Evolutionary conservation across 2,113 vertebrate genomes (phyloP).

Genomic region (Labeo rohita): DNA sequence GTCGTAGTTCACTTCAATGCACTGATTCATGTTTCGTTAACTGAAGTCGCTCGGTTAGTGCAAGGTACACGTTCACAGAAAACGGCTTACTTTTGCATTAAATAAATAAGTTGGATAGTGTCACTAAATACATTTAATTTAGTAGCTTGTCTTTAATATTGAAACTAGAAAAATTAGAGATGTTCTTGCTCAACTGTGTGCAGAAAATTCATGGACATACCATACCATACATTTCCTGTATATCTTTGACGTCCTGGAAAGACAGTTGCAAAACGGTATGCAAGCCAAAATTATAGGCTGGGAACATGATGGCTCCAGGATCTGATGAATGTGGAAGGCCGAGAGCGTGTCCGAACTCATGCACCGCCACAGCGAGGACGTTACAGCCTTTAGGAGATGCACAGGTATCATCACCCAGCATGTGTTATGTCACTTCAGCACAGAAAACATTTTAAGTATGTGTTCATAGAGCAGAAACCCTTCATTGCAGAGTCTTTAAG

Average conservation of each 20-base stretch:
- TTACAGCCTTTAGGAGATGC: slow-evolving; percentile 70
- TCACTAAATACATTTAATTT: background rate
- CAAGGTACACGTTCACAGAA: background rate
- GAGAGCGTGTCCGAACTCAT: slow-evolving; percentile 83
- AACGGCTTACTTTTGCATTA: too few species aligned
- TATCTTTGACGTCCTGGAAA: slow-evolving; percentile 75
- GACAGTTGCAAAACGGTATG: slow-evolving; percentile 68
- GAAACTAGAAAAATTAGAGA: background rate
- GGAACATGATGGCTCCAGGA: slow-evolving; percentile 77
- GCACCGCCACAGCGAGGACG: slow-evolving; percentile 76
- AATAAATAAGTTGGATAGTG: too few species aligned
- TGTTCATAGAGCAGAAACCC: background rate
- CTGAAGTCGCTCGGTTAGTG: background rate
- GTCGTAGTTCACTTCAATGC: background rate
- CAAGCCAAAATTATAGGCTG: slow-evolving; percentile 71
- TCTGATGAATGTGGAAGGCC: slow-evolving; percentile 78
- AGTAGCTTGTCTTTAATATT: background rate
- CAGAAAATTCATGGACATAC: background rate
- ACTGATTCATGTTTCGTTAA: background rate
- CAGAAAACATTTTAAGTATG: background rate
- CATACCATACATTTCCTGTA: slow-evolving; percentile 80
- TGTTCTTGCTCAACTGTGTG: background rate
- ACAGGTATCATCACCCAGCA: background rate
- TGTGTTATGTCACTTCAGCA: background rate
- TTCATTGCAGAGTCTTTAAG: background rate